Conservation (phyloP, 2,888 invertebrate species). For the Kryphioiulus occultus region DNA sequence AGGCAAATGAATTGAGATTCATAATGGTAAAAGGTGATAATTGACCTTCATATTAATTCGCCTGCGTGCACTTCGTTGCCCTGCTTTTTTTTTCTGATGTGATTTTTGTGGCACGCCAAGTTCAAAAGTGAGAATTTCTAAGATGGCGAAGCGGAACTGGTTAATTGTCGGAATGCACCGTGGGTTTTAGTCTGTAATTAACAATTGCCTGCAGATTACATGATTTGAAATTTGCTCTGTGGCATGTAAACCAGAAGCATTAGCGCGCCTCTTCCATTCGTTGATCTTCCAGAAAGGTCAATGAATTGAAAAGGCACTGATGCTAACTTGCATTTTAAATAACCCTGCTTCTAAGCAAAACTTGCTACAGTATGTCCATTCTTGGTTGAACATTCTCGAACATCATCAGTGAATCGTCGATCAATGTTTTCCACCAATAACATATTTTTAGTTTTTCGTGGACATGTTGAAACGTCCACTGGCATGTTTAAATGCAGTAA, state of each 20-base stretch:
- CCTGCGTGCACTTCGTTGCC: background rate
- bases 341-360: no score
- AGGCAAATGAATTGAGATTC: background rate
- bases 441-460: no score
- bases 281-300: background rate
- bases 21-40: background rate
- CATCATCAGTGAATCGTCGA: no score
- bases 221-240: background rate
- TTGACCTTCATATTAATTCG: background rate
- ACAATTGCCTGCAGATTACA: background rate
- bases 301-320: background rate
- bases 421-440: no score
- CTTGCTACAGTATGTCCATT: no score
- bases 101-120: background rate
- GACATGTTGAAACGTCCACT: no score
- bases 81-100: background rate
- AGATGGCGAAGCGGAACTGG: background rate
- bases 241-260: background rate
- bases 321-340: no score
- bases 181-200: background rate
- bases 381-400: no score
- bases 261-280: background rate
- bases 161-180: background rate
- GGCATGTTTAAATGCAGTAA: no score
- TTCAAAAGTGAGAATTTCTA: background rate